Base-by-base conservation (phyloP, 1,140 invertebrate species). In the Drosophila trapezifrons region DNA sequence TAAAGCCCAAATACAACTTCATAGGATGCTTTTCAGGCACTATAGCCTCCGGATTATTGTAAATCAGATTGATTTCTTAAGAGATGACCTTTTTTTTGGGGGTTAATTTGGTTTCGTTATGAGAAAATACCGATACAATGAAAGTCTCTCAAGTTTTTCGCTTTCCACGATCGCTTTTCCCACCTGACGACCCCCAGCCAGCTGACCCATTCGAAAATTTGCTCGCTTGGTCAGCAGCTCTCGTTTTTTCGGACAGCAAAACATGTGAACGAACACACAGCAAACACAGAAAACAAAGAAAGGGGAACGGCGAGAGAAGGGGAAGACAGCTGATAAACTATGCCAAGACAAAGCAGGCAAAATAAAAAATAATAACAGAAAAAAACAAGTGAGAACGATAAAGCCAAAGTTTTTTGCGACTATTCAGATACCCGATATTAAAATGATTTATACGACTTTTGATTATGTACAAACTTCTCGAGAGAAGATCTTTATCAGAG, bases 261-360 rank as follows among this genome's bases (percentile, higher is more conserved):
- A 76, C 73, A 76, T 76, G 72, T 76, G 70, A 55, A 64, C 58
- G 72, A 73, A 75, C 72, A 74, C 62, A 65, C 54, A 51, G 72
- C 72, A 75, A 75, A 75, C 72, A 74, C 49, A 63, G 57, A 69
- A 74, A 76, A 57, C 59, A 74, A 75, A 65, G 72, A 51, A 62
- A 20, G 58, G 52, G 52, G 49, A 32, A 47, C 32, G 29, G 15
- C 22, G 3, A 29, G 29, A 20, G 42, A 17, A 29, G 27, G 43
- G 20, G 8, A 20, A 54, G 32, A 66, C n/a, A 38, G 35, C 46
- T 54, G 57, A 75, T 69, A 77, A 76, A 77, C 64, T 77, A 62
- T 77, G 74, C 73, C 74, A 77, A 69, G 64, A 71, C 43, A 71
- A 71, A 71, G 35, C 18, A 17, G 20, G n/a, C 43, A 40, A 69